Evolutionary conservation across 2,113 vertebrate species (phyloP).

Genomic region (Columbina picui): DNA sequence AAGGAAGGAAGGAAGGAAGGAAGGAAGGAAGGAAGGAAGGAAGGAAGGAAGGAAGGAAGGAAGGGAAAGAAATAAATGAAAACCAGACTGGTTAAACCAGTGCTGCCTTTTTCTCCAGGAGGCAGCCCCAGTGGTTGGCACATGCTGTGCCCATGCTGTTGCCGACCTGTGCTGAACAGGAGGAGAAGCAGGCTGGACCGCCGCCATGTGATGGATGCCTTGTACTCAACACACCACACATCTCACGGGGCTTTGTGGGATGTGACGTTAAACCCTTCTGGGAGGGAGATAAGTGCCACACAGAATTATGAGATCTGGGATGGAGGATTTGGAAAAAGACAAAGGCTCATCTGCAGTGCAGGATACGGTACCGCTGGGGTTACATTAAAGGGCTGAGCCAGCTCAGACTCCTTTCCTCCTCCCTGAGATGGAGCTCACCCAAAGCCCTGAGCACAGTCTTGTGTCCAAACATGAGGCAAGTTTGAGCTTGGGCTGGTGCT

Average conservation of each 20-base stretch:
- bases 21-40: too few relatives aligned
- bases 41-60: too few relatives aligned
- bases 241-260: background rate
- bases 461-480: slow-evolving; percentile 44
- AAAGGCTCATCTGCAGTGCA: background rate
- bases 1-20: too few relatives aligned
- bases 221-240: background rate
- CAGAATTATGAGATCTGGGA: background rate
- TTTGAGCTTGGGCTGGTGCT: slow-evolving; percentile 5
- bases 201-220: background rate
- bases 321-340: background rate
- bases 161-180: background rate
- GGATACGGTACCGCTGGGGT: background rate
- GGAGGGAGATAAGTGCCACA: background rate
- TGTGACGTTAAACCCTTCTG: background rate
- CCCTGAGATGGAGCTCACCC: slow-evolving; percentile 3
- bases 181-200: background rate
- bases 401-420: background rate
- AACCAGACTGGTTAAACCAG: background rate
- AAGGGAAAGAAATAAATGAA: background rate
- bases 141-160: background rate
- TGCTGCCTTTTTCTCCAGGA: background rate
- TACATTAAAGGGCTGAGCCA: background rate
- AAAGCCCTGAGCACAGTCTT: slow-evolving; percentile 29
- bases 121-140: background rate